Conservation (phyloP, 53 echinoderm and acorn worm genomes). For the Luidia sarsii region DNA sequence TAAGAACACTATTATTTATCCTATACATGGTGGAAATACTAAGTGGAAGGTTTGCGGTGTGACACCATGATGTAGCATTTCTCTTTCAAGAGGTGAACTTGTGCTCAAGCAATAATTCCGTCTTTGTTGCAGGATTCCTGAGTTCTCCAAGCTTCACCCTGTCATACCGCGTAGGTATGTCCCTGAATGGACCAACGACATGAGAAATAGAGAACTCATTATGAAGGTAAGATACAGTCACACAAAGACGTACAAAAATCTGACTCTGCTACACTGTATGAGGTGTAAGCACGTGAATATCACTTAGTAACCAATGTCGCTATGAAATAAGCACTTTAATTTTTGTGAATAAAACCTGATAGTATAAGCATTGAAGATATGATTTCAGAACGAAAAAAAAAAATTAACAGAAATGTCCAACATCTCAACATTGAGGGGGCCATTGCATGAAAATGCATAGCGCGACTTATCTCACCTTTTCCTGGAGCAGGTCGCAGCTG, state of each 20-base stretch:
- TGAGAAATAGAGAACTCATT: constrained; percentile 94
- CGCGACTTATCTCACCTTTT: too few relatives aligned
- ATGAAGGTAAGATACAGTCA: constrained; percentile 65
- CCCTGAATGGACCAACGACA: constrained; percentile 99
- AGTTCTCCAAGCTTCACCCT: constrained; percentile 92
- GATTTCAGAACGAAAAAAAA: not conserved
- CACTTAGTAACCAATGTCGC: not conserved
- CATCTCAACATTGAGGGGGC: not conserved
- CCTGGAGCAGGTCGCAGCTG: not conserved
- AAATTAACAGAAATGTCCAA: not conserved
- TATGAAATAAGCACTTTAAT: not conserved
- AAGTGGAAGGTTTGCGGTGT: too few relatives aligned
- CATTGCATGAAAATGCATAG: too few relatives aligned
- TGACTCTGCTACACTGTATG: not conserved
- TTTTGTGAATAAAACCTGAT: too few relatives aligned
- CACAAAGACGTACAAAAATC: not conserved
- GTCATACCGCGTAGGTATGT: constrained; percentile 94
- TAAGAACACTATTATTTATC: too few relatives aligned
- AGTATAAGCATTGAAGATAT: too few relatives aligned
- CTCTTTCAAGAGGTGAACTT: too few relatives aligned
- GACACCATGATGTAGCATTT: too few relatives aligned
- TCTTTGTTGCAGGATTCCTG: constrained; percentile 89
- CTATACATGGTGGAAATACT: too few relatives aligned
- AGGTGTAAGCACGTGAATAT: not conserved
- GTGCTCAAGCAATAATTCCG: too few relatives aligned